Base-by-base conservation (phyloP, 2,113 vertebrate species). In the Nyctibius bracteatus region DNA sequence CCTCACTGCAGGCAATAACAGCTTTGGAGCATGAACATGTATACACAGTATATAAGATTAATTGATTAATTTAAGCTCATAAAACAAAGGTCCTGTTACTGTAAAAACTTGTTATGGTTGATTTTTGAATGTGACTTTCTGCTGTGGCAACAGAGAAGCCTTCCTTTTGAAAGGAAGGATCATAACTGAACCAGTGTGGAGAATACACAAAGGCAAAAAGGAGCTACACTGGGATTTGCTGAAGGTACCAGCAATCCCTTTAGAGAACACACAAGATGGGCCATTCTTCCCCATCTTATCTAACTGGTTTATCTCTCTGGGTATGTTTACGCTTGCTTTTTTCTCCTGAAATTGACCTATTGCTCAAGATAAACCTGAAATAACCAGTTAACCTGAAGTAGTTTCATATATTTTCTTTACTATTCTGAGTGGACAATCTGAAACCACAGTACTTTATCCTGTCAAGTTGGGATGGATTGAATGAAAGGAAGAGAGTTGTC, bases 121-220 rank as follows among this genome's bases (percentile, higher is more conserved):
- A 59, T 93, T 94, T 94, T 86, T 90, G 82, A 96, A 92, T 57
- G 80, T 85, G 58, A 41, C 33, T 67, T 79, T 65, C 61, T 90
- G 14, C 75, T 65, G 9, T 63, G 44, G 66, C 75, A 91, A 44
- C 54, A 83, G 47, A 80, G 80, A 33, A 75, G 10, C 39, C 2
- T 7, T 72, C 24, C 54, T 44, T 88, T 31, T 31, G 57, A 78
- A 84, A 81, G 30, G 31, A 79, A n/a, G 43, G 72, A 30, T 87
- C 16, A 6, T 61, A 47, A 61, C 73, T 74, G 57, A 82, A 67
- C 28, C 13, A 10, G 37, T 0, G 2, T 33, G 27, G 30, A 72
- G 52, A 57, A 20, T 30, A 28, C 18, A 67, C 4, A 63, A 63
- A 65, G 55, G 41, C 27, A 70, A 65, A 78, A 59, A 39, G 47